Conservation (phyloP, 1,140 invertebrate genomes). For the Oncopeltus fasciatus region DNA sequence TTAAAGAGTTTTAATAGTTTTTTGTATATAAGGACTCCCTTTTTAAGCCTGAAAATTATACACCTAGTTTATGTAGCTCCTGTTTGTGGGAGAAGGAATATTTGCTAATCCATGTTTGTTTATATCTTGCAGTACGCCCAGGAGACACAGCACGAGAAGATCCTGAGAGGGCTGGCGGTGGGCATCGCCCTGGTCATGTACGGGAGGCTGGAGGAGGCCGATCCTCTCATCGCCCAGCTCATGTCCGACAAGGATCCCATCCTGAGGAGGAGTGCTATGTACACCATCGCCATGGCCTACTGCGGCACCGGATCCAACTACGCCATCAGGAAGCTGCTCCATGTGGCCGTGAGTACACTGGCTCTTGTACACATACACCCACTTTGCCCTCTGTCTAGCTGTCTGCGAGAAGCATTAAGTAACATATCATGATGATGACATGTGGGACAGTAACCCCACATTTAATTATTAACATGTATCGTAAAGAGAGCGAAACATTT, state of each 20-base stretch:
- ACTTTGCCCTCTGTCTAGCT: background rate
- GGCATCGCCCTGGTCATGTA: constrained; percentile 96
- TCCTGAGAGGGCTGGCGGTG: constrained; percentile 83
- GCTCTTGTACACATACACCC: background rate
- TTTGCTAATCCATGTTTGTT: too few species aligned
- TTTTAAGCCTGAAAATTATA: too few species aligned
- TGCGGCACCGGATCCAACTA: constrained; percentile 95
- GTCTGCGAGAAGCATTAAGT: too few species aligned
- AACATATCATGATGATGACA: too few species aligned
- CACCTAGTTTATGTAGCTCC: too few species aligned
- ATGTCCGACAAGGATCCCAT: constrained; percentile 77
- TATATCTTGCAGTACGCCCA: constrained; percentile 48
- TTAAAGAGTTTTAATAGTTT: too few species aligned
- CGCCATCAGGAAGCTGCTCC: constrained; percentile 84
- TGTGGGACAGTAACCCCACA: too few species aligned
- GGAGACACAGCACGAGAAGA: constrained; percentile 98
- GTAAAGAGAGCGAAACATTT: too few species aligned
- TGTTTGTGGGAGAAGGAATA: too few species aligned
- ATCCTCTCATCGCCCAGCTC: constrained; percentile 79
- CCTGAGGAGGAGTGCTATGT: constrained; percentile 83
- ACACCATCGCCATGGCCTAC: constrained; percentile 95
- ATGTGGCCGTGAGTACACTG: constrained; percentile 67
- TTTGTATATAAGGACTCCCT: too few species aligned
- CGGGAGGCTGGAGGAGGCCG: constrained; percentile 88
- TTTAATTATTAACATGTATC: too few species aligned